Base-by-base conservation (phyloP, 1,140 invertebrate genomes). In the Pararge aegeria region DNA sequence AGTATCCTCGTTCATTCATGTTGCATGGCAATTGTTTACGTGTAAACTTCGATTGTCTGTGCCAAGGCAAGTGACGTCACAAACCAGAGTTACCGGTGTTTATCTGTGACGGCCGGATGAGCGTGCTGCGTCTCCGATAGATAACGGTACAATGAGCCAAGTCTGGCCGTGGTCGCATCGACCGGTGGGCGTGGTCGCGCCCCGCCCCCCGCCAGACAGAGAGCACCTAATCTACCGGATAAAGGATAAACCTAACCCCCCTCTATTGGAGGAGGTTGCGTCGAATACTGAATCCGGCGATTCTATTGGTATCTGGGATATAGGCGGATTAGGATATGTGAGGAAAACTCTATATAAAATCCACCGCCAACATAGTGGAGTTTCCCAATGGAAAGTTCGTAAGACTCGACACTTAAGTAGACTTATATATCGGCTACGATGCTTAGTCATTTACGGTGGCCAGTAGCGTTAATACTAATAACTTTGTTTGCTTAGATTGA, bases 181-280 rank as follows among this genome's bases (percentile, higher is more conserved):
- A 88, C 82, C 85, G 83, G 83, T 79, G 69, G 85, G 85, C 85
- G 83, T 85, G 83, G 77, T 72, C 19, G 48, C 40, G 71, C 74
- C 82, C 80, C 81, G 81, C 83, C 83, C 81, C 78, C 78, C 78
- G 77, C 69, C 61, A 75, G 78, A 75, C 73, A 75, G 76, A 82
- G 75, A 78, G 62, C 73, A 74, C 64, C 82, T 88, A 87, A 88
- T 88, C 83, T 83, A 58, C 72, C 72, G 80, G 83, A 86, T 88
- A 85, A 81, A 78, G 85, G 85, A 86, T 88, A 80, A 84, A 75
- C 74, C 74, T 82, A 78, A 82, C 68, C 74, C 74, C 75, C 70
- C 75, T 67, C 75, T 63, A 85, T 83, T 83, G 80, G 81, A 78
- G 80, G 81, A 82, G 76, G 79, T 69, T 74, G 77, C 74, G 67